phyloP scores from a whole-genome alignment of 2,113 vertebrate genomes.

The Pogona vitticeps region DNA sequence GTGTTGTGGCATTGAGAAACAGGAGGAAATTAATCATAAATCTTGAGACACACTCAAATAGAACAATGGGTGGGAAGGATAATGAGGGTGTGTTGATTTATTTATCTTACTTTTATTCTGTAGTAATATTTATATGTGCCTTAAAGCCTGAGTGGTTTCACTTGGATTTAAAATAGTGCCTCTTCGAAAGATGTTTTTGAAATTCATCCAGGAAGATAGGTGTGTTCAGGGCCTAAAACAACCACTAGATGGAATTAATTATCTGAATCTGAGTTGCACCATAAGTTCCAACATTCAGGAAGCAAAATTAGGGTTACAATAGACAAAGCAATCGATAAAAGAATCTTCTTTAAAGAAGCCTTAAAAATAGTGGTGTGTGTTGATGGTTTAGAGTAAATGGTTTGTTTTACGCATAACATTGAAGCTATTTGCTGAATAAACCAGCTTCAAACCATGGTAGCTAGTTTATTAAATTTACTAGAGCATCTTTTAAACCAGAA shows the following conservation, averaged over 20 bases:
- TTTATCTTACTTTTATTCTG: not conserved
- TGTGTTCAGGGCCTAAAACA: not conserved
- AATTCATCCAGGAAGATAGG: not conserved
- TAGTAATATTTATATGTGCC: conserved; percentile 4
- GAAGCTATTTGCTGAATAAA: not conserved
- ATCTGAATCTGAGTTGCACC: not conserved
- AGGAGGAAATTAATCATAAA: conserved; percentile 7
- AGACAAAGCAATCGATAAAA: not conserved
- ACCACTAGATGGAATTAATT: not conserved
- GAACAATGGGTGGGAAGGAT: not conserved
- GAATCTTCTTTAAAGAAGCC: not conserved
- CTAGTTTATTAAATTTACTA: not conserved
- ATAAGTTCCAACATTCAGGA: not conserved
- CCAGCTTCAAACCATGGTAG: not conserved
- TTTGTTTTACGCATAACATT: not conserved
- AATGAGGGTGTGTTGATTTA: conserved; percentile 6
- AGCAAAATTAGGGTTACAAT: not conserved
- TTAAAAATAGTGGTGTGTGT: not conserved
- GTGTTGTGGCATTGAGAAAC: not conserved
- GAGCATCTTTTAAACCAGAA: not conserved
- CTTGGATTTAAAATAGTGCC: not conserved
- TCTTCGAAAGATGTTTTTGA: conserved; percentile 5
- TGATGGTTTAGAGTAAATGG: not conserved
- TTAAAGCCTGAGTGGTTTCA: conserved; percentile 14
- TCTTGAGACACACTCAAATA: not conserved